A percentile compares a stretch with the other conserved stretches of the same genome.
These are phyloP conservation scores for Acanthiza pusilla DNA, from an alignment of 2,797 vertebrate species.

Conservation along the genomic window DNA sequence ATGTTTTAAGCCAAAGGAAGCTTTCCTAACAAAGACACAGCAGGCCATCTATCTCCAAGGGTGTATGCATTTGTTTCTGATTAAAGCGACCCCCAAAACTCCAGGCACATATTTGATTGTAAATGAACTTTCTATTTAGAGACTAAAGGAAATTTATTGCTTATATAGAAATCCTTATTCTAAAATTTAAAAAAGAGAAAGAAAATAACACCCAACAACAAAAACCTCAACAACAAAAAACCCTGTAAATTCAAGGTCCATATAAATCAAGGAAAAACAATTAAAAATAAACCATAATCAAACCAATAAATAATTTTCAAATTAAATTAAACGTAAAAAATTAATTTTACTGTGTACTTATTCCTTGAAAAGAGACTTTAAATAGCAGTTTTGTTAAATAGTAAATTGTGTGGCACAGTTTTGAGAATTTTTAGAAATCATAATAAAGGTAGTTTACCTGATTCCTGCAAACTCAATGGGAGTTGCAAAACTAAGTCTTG, in stretches of 20 bases:
- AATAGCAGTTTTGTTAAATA: not conserved
- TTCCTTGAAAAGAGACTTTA: not conserved
- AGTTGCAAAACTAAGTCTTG: not conserved
- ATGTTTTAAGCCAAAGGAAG: not conserved
- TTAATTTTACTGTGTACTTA: not conserved
- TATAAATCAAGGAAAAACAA: not conserved
- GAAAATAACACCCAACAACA: not conserved
- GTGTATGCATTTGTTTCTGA: not conserved
- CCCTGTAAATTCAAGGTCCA: not conserved
- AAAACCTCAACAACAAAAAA: not conserved
- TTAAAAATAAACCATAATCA: not conserved
- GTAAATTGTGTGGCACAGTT: not conserved
- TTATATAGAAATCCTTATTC: not conserved
- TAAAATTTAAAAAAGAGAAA: not conserved
- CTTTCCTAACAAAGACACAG: not conserved
- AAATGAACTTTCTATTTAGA: not conserved
- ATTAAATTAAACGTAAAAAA: not conserved
- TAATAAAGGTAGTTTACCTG: not conserved
- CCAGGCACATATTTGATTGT: not conserved
- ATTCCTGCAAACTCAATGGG: not conserved
- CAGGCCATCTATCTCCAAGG: not conserved
- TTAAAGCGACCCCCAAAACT: not conserved
- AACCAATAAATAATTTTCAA: not conserved
- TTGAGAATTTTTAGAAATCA: not conserved
- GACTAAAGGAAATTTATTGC: not conserved